phyloP scores from a whole-genome alignment of 2,797 vertebrate species.

The Cuculus canorus region DNA sequence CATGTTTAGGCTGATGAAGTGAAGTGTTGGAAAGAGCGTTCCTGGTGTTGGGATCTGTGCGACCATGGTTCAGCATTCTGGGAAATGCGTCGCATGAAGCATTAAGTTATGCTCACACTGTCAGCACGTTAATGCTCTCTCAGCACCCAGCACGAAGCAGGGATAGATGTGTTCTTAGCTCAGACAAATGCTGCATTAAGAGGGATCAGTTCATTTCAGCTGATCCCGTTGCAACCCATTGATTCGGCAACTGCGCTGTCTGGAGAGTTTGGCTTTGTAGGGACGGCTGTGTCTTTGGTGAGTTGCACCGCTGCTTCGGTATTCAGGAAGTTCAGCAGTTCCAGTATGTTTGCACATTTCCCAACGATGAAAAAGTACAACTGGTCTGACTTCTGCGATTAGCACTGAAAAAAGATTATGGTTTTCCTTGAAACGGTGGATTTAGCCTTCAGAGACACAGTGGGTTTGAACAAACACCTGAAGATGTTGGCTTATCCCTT shows the following conservation, averaged over 20 bases:
- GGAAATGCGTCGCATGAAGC: fast-evolving
- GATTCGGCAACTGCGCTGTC: neutral
- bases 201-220: neutral
- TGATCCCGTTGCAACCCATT: neutral
- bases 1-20: fast-evolving
- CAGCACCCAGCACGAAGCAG: neutral
- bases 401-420: fast-evolving
- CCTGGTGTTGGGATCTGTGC: neutral
- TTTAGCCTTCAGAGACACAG: neutral
- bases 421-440: neutral
- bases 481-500: neutral
- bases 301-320: neutral
- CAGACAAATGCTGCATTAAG: neutral
- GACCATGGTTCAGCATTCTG: fast-evolving
- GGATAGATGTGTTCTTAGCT: neutral
- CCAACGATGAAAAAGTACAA: neutral
- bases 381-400: neutral
- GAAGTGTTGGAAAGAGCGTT: neutral
- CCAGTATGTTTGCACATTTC: neutral
- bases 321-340: neutral
- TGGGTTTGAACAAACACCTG: neutral
- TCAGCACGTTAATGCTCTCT: fast-evolving
- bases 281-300: neutral
- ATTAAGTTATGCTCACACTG: fast-evolving
- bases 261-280: neutral